Percentiles rank a stretch among this genome's conserved stretches.
Conservation (phyloP, 2,113 vertebrate genomes). For the Colistium nudipinnis region DNA sequence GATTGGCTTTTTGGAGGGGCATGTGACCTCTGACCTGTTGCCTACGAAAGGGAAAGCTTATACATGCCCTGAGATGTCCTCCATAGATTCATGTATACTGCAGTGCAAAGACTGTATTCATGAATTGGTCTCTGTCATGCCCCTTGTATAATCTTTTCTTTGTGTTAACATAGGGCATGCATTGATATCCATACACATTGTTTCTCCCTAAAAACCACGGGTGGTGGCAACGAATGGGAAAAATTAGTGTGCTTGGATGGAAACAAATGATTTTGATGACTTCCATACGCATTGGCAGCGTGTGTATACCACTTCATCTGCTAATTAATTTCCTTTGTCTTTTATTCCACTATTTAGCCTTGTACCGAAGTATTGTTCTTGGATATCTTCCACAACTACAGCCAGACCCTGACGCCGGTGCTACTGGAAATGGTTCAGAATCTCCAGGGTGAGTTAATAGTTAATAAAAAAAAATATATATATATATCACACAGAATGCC, state of each 20-base stretch:
- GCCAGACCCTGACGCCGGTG: constrained; percentile 93
- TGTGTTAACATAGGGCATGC: constrained; percentile 4
- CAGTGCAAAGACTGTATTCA: not conserved
- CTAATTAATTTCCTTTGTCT: constrained; percentile 8
- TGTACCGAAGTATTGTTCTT: constrained; percentile 98
- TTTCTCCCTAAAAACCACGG: not conserved
- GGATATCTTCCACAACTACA: constrained; percentile 98
- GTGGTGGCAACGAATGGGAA: not conserved
- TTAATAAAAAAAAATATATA: not conserved
- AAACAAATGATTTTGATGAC: not conserved
- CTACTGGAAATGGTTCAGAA: constrained; percentile 95
- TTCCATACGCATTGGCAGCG: not conserved
- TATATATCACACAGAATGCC: no score
- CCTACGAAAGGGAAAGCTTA: not conserved
- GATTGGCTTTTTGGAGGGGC: constrained; percentile 16
- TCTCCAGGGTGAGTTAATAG: constrained; percentile 87
- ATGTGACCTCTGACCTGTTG: constrained; percentile 27
- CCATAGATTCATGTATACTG: not conserved
- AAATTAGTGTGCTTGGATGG: not conserved
- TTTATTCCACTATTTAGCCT: constrained; percentile 81
- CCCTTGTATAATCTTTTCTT: not conserved
- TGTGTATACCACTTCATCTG: constrained; percentile 1
- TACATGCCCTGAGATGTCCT: not conserved
- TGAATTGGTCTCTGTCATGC: not conserved
- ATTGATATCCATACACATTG: constrained; percentile 6